These are phyloP conservation scores for Coturnix japonica DNA, from an alignment of 2,113 vertebrate species.

Conservation along the genomic window DNA sequence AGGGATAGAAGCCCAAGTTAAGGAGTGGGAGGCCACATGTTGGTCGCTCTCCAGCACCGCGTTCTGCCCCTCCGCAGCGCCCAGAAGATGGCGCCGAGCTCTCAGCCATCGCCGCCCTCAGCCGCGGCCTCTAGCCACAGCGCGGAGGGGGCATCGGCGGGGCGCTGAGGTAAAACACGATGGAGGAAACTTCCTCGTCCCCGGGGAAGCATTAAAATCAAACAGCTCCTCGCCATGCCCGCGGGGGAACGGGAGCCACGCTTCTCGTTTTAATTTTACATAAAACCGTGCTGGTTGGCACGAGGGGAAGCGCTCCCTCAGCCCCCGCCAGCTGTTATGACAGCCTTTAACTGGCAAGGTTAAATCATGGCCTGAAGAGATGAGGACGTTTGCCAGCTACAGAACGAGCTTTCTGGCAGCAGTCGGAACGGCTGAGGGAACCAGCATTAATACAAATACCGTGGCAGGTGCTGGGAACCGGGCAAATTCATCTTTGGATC, in stretches of 20 bases:
- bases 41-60: not conserved
- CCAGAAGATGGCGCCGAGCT: slow-evolving; percentile 60
- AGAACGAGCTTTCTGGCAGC: not conserved
- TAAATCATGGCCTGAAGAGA: not conserved
- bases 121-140: not conserved
- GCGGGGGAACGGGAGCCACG: not conserved
- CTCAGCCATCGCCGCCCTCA: not conserved
- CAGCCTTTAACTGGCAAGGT: not conserved
- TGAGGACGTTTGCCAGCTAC: not conserved
- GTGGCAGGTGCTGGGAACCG: not conserved
- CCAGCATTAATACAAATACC: not conserved
- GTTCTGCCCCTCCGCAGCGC: not conserved
- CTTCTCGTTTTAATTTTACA: not conserved
- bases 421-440: not conserved
- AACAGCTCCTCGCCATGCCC: not conserved
- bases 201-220: not conserved
- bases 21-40: not conserved
- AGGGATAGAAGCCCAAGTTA: not conserved
- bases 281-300: not conserved
- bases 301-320: accelerated
- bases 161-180: accelerated
- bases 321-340: not conserved
- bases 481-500: not conserved
- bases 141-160: not conserved
- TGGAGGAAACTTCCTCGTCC: accelerated